Base-by-base conservation (phyloP, 2,797 vertebrate species). In the Mormyrops attenuatus region DNA sequence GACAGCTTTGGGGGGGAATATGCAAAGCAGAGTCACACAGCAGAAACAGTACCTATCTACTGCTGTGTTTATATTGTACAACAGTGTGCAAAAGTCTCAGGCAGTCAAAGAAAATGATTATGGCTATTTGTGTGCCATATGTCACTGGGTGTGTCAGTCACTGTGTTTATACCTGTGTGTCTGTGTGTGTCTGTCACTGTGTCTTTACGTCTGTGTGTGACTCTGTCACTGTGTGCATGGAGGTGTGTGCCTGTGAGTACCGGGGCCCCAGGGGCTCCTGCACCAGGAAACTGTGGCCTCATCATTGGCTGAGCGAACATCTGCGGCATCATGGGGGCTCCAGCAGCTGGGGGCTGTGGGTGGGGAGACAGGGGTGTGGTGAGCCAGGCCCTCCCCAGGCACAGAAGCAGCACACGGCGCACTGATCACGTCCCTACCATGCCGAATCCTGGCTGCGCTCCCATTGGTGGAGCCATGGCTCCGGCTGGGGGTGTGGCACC, bases 301-400 rank as follows among this genome's bases (percentile, higher is more conserved):
- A 99, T 98, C 96, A 99, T 97, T 26, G 98, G 96, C 93, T 99
- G 98, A 30, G 96, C 97, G 0, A 98, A 98, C 96, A 99, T 97
- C 90, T 97, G 97, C 80, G 97, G 96, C 97, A 99, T 98, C 96
- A 98, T 95, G 91, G 98, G 96, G 91, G 97, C 97, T 52, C 97
- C 97, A 5, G 97, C 92, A 88, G 96, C 93, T 22, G 97, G 95
- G 91, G 97, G 94, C 98, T 99, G 92, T 4, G 88, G 90, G 90
- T 88, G 91, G 91, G 15, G 90, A 13, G 26, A 87, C 44, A 82
- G 9, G 11, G 30, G 0, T 11, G n/a, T 13, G 41, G n/a, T 22
- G 13, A 73, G 57, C 87, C n/a, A 52, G 49, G 26, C 55, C 47
- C 20, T 57, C 60, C 47, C 17, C 6, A 52, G 89, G 85, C 13